Conservation (phyloP, 2,113 vertebrate genomes). For the Ceyx margarethae region DNA sequence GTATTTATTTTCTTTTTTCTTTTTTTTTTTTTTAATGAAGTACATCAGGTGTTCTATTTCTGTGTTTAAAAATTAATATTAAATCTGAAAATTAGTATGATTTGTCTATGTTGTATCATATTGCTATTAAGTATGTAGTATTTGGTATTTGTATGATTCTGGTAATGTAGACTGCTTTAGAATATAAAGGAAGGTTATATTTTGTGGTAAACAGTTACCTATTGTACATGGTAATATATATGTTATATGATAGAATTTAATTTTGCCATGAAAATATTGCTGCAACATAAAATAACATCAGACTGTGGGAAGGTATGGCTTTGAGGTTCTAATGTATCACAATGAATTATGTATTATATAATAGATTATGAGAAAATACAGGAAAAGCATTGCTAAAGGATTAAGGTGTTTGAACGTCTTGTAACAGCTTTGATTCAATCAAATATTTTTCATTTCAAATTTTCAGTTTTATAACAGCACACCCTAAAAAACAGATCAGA, state of each 20-base stretch:
- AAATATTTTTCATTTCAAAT: constrained; percentile 50
- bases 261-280: not conserved
- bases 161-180: not conserved
- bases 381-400: not conserved
- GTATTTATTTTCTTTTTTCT: constrained; percentile 5
- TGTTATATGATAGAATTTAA: not conserved
- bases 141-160: not conserved
- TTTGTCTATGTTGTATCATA: not conserved
- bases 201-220: not conserved
- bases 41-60: not conserved
- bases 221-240: not conserved
- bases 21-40: constrained; percentile 10
- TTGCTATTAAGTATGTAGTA: not conserved
- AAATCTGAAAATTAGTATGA: constrained; percentile 13
- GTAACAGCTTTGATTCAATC: not conserved
- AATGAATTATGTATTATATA: not conserved
- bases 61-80: not conserved
- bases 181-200: not conserved
- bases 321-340: not conserved
- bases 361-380: not conserved
- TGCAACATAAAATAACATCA: not conserved
- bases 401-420: constrained; percentile 16
- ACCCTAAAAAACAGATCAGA: constrained; percentile 49
- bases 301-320: not conserved
- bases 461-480: constrained; percentile 24